Conservation (phyloP, 2,888 invertebrate species). For the Drosophila neoperkinsi region DNA sequence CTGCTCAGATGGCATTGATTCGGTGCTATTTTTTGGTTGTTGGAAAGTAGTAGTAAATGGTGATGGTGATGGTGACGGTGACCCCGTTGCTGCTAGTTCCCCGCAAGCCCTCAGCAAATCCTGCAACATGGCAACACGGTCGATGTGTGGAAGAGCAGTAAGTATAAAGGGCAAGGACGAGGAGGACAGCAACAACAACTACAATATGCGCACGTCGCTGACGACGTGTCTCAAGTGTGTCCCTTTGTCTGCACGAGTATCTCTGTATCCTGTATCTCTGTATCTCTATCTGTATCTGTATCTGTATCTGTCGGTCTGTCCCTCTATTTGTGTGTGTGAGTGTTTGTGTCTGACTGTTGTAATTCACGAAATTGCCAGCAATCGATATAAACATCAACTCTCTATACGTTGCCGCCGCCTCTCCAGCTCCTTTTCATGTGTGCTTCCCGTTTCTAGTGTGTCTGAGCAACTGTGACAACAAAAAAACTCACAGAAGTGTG, state of each 20-base stretch:
- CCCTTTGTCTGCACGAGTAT: slow-evolving; percentile 25
- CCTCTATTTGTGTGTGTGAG: slow-evolving; percentile 12
- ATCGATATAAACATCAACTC: slow-evolving; percentile 79
- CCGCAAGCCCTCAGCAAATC: slow-evolving; percentile 11
- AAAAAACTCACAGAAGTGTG: slow-evolving; percentile 28
- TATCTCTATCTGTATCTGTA: background rate
- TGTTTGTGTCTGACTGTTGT: slow-evolving; percentile 57
- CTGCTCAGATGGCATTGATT: slow-evolving; percentile 41
- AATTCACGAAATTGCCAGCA: slow-evolving; percentile 77
- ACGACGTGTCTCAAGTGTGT: slow-evolving; percentile 62
- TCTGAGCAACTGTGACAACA: slow-evolving; percentile 54
- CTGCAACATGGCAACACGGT: slow-evolving; percentile 18
- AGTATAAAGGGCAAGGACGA: slow-evolving; percentile 2
- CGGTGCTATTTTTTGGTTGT: slow-evolving; percentile 4
- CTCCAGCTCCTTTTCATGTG: slow-evolving; percentile 3
- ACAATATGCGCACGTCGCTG: slow-evolving; percentile 67
- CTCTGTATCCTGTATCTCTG: slow-evolving; percentile 9
- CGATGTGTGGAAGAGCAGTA: slow-evolving; percentile 1
- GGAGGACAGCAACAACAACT: slow-evolving; percentile 37
- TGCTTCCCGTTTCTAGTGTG: slow-evolving; percentile 31
- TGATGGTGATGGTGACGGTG: slow-evolving; percentile 27
- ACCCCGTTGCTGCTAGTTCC: slow-evolving; percentile 4
- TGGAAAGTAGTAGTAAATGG: slow-evolving; percentile 28
- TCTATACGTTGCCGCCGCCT: slow-evolving; percentile 52
- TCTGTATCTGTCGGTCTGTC: background rate